phyloP scores from a whole-genome alignment of 2,888 invertebrate genomes.

The Clepsis dumicolana region DNA sequence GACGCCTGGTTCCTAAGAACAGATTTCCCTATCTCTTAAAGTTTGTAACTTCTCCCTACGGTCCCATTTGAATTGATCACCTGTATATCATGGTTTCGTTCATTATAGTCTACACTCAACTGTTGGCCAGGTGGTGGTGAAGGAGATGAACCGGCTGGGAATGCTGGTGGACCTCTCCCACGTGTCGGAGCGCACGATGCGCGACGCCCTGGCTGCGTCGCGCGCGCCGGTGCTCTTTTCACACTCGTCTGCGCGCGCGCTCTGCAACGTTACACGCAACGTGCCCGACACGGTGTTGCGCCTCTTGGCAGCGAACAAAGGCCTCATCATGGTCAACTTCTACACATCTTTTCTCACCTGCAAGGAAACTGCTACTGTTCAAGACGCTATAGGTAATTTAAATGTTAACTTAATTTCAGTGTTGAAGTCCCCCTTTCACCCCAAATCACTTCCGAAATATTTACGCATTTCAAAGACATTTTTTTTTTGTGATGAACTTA shows the following conservation, averaged over 20 bases:
- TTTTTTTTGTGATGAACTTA: too few species aligned
- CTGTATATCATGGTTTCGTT: too few species aligned
- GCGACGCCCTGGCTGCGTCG: slow-evolving; percentile 90
- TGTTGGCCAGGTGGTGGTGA: slow-evolving; percentile 88
- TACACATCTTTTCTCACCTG: slow-evolving; percentile 92
- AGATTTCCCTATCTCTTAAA: too few species aligned
- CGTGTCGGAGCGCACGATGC: slow-evolving; percentile 93
- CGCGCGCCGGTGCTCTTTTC: slow-evolving; percentile 95
- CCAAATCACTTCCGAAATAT: too few species aligned
- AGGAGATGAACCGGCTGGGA: slow-evolving; percentile 95
- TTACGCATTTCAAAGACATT: background rate
- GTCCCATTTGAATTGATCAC: too few species aligned
- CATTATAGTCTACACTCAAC: too few species aligned
- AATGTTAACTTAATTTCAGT: background rate
- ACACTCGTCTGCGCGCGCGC: slow-evolving; percentile 92
- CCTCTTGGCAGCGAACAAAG: slow-evolving; percentile 91
- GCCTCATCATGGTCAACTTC: slow-evolving; percentile 95
- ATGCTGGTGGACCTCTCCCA: slow-evolving; percentile 95
- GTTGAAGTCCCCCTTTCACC: too few species aligned
- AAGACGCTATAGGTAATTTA: slow-evolving; percentile 92
- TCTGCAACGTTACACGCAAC: slow-evolving; percentile 93
- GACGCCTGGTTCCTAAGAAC: too few species aligned
- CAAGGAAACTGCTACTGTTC: slow-evolving; percentile 90
- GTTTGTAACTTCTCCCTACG: too few species aligned
- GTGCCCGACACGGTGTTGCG: slow-evolving; percentile 92